Evolutionary conservation across 2,113 vertebrate genomes (phyloP).

Genomic region (Herpetotheres cachinnans): DNA sequence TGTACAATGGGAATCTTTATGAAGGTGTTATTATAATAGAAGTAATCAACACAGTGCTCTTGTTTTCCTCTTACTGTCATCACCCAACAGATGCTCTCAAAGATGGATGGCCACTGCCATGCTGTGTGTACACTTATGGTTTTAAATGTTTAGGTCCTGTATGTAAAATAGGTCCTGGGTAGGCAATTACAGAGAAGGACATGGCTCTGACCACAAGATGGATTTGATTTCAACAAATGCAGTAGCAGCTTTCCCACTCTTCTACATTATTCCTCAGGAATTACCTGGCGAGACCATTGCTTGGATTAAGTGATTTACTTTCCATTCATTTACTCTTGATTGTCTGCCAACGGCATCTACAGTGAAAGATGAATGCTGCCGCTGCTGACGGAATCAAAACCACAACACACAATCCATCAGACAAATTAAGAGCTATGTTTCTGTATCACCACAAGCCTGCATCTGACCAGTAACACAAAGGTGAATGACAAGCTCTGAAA

Average conservation of each 20-base stretch:
- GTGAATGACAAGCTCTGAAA: neutral
- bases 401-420: neutral
- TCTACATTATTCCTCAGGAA: neutral
- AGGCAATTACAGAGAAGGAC: neutral
- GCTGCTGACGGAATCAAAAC: neutral
- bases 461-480: neutral
- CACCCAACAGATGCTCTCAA: neutral
- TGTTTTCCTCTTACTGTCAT: neutral
- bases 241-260: neutral
- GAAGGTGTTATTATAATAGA: neutral
- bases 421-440: neutral
- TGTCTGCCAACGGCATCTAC: neutral
- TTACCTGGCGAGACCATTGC: neutral
- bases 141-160: neutral
- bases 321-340: neutral
- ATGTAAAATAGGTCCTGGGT: neutral
- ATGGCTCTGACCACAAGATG: neutral
- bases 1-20: neutral
- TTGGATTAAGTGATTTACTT: neutral
- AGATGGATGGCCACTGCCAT: neutral
- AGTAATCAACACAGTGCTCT: neutral
- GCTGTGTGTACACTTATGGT: neutral
- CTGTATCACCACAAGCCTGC: neutral
- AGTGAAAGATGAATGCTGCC: neutral
- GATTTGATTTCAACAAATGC: neutral